Base-by-base conservation (phyloP, 2,797 vertebrate species). In the Typhlichthys subterraneus region DNA sequence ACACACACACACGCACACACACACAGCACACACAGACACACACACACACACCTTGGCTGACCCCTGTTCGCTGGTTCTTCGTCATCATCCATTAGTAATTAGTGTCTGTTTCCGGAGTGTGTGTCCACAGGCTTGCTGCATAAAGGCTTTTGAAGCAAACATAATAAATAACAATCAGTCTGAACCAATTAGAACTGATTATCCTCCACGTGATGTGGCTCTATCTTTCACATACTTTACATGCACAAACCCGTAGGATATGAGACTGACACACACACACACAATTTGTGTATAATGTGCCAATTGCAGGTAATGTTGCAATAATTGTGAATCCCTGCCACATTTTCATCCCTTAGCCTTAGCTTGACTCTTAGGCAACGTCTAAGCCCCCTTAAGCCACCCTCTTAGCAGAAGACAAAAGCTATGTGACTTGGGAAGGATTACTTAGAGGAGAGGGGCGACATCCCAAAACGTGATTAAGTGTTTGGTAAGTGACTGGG, bases 131-230 rank as follows among this genome's bases (percentile, higher is more conserved):
- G 75, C 66, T 64, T 54, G 65, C 70, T 81, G 81, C 74, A 83
- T 81, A 88, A 87, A 85, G 73, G 65, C 70, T 84, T 77, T 59
- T 48, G 69, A 84, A 82, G 85, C 81, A 88, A 85, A 69, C 73
- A 89, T 80, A 88, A 88, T 86, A 87, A 90, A 90, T 89, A 88
- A 86, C 85, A 88, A 90, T 89, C 88, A 89, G 84, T 67, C 79
- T 2, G 10, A 67, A 50, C 79, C 68, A 80, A 86, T 89, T 87
- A 86, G 82, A 81, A 87, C 78, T 83, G 78, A 89, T 88, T 82
- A 83, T 72, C 70, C 67, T 74, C 72, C 66, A 33, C 46, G 45
- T 73, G 71, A 71, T 45, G 72, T 33, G 13, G 55, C 53, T 63
- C 65, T 58, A 57, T 65, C 50, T 50, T 60, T 38, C 13, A 47